Evolutionary conservation across 2,113 vertebrate species (phyloP), one percentile per base, ranked within the genome.

Genomic region (Ranitomeya variabilis): DNA sequence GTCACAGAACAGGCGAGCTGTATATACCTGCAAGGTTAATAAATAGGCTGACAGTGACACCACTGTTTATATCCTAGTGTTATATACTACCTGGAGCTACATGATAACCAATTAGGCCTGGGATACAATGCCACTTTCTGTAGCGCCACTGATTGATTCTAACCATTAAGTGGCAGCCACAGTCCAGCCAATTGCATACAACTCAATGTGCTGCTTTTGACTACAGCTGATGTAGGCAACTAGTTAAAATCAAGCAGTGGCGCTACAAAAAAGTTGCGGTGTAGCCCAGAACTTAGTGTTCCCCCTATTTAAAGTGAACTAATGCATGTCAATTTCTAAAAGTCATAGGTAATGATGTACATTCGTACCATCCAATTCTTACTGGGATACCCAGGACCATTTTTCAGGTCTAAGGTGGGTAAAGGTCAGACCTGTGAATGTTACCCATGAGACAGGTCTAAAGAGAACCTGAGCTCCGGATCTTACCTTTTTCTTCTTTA

Each of bases 1-100:
- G 54, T 31, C 80, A 31, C 59, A 21, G 6, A 4, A 51, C 60
- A 67, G 81, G 21, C 10, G 21, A 54, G 64, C 64, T 15, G 6
- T 69, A 23, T 55, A 69, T 84, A 84, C 82, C 82, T 31, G 37
- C 18, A n/a, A 66, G 52, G 80, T 19, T 21, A 69, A 71, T 83
- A 69, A 7, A 69, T 18, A 23, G 19, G 31, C 26, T 3, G 52
- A 15, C 23, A 62, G 79, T 31, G 52, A 57, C 77, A 54, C 12
- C 55, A 37, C 26, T n/a, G 18, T 66, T 37, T 82, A 82, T 82
- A 80, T 59, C 78, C 45, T 76, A 81, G 51, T 55, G 15, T 55
- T 16, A 16, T 45, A 67, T 54, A 69, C 51, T 23, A 16, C 21
- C n/a, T 18, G 45, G 15, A 15, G 37, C 26, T 83, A 66, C 31